phyloP scores from a whole-genome alignment of 1,140 invertebrate species.

The Laodelphax striatellus region DNA sequence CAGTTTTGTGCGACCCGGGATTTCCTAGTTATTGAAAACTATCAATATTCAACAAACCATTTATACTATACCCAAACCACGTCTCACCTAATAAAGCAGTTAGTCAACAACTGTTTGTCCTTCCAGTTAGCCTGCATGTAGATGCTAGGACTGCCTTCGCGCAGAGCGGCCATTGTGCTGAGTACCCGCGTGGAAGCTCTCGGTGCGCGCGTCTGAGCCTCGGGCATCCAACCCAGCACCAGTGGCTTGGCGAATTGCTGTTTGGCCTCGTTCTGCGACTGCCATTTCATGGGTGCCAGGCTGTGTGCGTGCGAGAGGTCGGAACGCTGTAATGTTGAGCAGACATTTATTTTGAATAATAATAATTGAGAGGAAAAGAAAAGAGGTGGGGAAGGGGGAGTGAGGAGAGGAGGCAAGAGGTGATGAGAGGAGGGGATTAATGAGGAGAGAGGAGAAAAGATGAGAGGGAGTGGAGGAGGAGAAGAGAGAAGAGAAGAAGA shows the following conservation, averaged over 20 bases:
- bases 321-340: slow-evolving; percentile 30
- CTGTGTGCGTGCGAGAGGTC: slow-evolving; percentile 51
- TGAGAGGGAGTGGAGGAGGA: too few species aligned
- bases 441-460: too few species aligned
- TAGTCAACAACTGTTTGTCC: slow-evolving; percentile 43
- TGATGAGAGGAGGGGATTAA: too few species aligned
- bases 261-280: slow-evolving; percentile 24
- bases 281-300: slow-evolving; percentile 51
- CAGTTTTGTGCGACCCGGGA: too few species aligned
- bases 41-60: too few species aligned
- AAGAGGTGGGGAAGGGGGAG: too few species aligned
- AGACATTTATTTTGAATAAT: too few species aligned
- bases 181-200: slow-evolving; percentile 38
- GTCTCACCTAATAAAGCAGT: slow-evolving; percentile 47
- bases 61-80: too few species aligned
- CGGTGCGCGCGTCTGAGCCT: slow-evolving; percentile 27
- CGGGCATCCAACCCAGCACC: slow-evolving; percentile 45
- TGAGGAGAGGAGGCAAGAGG: too few species aligned
- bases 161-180: slow-evolving; percentile 40
- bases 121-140: slow-evolving; percentile 55
- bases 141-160: slow-evolving; percentile 48
- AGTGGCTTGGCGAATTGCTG: slow-evolving; percentile 31
- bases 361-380: too few species aligned
- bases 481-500: too few species aligned
- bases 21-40: too few species aligned